Base-by-base conservation (phyloP, 2,888 invertebrate species). In the Venusia cambrica region DNA sequence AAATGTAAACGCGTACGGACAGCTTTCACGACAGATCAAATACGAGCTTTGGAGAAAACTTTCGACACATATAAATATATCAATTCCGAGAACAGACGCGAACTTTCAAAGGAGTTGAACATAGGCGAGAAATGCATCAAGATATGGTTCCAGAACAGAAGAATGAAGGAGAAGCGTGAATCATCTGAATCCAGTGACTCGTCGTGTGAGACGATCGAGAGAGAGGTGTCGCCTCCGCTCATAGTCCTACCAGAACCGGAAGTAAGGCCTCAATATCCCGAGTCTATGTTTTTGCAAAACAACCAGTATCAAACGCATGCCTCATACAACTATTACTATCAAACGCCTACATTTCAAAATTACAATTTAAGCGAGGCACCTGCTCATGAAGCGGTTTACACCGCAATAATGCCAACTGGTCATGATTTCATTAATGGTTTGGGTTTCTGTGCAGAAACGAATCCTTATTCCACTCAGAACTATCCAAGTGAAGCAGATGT, bases 91-190 rank as follows among this genome's bases (percentile, higher is more conserved):
- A 73, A 89, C 18, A 87, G 94, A 17, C 90, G 90, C 18, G 89
- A 92, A 48, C 83, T 95, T 62, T 91, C 94, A 0, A 68, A 88
- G 0, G 51, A 70, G 1, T 73, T 94, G 0, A 87, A 85, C 22
- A 81, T 95, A 1, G 88, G 89, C 1, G 94, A 94, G 51, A 87
- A 92, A 31, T 92, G 92, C 62, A 90, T 95, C 33, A 95, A 95
- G 69, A 91, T 94, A 16, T 95, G 95, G 95, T 95, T 95, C 64
- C 95, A 95, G 62, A 95, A 94, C 60, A 84, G 94, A 10, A 81
- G 94, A 10, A 94, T 94, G 94, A 92, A 92, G 43, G 84, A 83
- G 49, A 93, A 92, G 58, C 91, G 88, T 52, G 89, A 89, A 46
- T 71, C 56, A 0, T 69, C 65, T 0, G 77, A 74, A 36, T 70